phyloP scores from a whole-genome alignment of 2,113 vertebrate species.

The Mormoops blainvillei region DNA sequence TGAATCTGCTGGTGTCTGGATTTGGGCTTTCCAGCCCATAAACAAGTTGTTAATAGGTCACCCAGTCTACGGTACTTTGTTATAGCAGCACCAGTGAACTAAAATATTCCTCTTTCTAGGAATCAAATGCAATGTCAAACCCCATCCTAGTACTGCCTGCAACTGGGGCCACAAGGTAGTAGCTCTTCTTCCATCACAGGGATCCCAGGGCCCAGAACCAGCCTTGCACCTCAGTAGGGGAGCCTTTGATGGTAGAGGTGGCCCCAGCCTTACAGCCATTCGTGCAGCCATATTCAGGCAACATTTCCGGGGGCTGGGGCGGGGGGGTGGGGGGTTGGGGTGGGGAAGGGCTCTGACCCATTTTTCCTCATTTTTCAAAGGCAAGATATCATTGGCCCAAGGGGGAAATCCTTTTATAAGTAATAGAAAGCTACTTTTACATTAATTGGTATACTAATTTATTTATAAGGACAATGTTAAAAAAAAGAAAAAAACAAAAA shows the following conservation, averaged over 20 bases:
- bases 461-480: background rate
- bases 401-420: background rate
- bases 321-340: no score
- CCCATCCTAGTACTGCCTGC: background rate
- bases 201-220: background rate
- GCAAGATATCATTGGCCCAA: background rate
- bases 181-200: background rate
- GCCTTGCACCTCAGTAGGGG: fast-evolving
- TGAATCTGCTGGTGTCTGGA: no score
- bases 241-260: no score
- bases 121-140: background rate
- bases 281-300: background rate
- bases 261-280: background rate
- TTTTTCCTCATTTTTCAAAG: background rate
- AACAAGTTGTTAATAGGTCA: background rate
- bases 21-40: background rate
- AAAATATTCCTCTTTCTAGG: background rate
- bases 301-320: no score
- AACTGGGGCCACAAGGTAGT: background rate
- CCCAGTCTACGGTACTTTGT: background rate
- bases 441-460: slow-evolving; percentile 7
- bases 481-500: background rate
- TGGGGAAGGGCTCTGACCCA: background rate
- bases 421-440: background rate
- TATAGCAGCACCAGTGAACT: background rate